These are phyloP conservation scores for Pipa parva DNA, from an alignment of 2,113 vertebrate species.

Conservation along the genomic window DNA sequence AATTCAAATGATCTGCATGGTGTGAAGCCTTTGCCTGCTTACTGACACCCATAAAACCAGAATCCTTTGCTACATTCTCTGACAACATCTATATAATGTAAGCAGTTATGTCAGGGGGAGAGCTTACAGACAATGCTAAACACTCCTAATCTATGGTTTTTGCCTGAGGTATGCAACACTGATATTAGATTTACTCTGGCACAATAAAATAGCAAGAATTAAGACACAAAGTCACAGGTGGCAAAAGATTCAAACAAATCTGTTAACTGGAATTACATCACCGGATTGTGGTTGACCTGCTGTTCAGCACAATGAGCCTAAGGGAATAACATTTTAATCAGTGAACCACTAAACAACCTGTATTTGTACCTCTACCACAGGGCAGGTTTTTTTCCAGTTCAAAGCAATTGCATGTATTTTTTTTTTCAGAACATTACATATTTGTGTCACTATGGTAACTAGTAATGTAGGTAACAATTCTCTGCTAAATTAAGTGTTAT, in stretches of 20 bases:
- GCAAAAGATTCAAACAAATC: conserved; percentile 25
- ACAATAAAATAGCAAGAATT: conserved; percentile 36
- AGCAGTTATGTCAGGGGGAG: conserved; percentile 8
- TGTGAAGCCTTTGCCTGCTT: neutral
- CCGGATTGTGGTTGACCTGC: conserved; percentile 40
- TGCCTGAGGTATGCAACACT: conserved; percentile 26
- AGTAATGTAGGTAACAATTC: conserved; percentile 38
- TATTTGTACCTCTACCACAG: conserved; percentile 32
- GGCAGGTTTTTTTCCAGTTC: conserved; percentile 28
- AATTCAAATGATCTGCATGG: too few relatives aligned
- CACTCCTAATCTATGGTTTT: conserved; percentile 29
- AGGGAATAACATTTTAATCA: conserved; percentile 43
- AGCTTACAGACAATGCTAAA: conserved; percentile 19
- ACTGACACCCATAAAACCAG: neutral
- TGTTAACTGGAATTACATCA: conserved; percentile 40
- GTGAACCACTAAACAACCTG: conserved; percentile 34
- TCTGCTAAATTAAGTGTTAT: conserved; percentile 38
- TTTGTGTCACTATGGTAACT: conserved; percentile 41
- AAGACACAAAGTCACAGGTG: conserved; percentile 35
- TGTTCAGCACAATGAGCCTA: conserved; percentile 29
- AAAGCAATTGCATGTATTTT: conserved; percentile 33
- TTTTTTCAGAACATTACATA: conserved; percentile 39
- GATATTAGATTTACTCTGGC: conserved; percentile 34
- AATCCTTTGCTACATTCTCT: neutral
- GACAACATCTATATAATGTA: conserved; percentile 5